A percentile compares a stretch with the other conserved stretches of the same genome.
These are phyloP conservation scores for Antigone vipio DNA, from an alignment of 2,113 vertebrate genomes.

Conservation along the genomic window DNA sequence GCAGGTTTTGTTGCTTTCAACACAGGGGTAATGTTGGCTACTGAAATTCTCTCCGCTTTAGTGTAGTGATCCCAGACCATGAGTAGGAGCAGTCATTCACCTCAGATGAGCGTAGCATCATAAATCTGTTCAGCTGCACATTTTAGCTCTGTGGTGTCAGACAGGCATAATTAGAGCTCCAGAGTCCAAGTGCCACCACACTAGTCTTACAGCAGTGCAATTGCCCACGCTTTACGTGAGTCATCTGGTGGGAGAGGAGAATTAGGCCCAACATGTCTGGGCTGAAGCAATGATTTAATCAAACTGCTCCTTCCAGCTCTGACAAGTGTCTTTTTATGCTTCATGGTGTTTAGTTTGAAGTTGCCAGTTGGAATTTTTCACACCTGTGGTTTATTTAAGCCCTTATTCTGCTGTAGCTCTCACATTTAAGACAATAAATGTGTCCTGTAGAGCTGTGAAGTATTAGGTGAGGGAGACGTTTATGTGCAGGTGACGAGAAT, in stretches of 20 bases:
- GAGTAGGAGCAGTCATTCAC: slow-evolving; percentile 27
- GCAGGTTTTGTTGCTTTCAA: not conserved
- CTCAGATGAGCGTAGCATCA: not conserved
- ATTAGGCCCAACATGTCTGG: slow-evolving; percentile 43
- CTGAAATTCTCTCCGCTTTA: not conserved
- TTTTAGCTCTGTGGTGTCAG: slow-evolving; percentile 34
- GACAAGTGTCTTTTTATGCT: slow-evolving; percentile 37
- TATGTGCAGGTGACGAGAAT: not conserved
- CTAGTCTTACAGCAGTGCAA: not conserved
- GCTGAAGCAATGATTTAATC: slow-evolving; percentile 50
- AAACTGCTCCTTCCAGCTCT: slow-evolving; percentile 45
- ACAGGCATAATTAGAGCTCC: slow-evolving; percentile 38
- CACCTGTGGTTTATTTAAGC: slow-evolving; percentile 54
- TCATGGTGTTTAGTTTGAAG: slow-evolving; percentile 17
- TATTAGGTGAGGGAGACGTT: slow-evolving; percentile 39
- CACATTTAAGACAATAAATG: slow-evolving; percentile 28
- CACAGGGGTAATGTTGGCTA: not conserved
- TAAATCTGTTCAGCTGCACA: slow-evolving; percentile 27
- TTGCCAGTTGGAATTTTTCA: slow-evolving; percentile 48
- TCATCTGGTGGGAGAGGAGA: slow-evolving; percentile 54
- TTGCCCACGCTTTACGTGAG: slow-evolving; percentile 54
- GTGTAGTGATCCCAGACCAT: not conserved
- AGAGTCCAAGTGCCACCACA: slow-evolving; percentile 59
- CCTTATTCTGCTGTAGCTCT: not conserved
- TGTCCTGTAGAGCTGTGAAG: slow-evolving; percentile 12